Conservation (phyloP, 2,888 invertebrate genomes). For the Drosophila cyrtoloma region DNA sequence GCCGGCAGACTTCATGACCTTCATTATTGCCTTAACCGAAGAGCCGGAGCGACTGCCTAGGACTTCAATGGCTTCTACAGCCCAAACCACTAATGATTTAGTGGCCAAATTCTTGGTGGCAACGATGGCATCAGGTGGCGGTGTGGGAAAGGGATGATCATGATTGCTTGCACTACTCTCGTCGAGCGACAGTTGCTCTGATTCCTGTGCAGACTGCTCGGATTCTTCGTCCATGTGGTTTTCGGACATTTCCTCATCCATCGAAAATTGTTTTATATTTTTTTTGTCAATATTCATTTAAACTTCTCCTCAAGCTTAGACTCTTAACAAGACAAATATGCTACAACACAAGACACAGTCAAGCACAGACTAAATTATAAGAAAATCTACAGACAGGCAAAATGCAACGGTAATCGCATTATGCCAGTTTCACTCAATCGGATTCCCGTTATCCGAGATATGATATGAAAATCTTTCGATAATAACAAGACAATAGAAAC, state of each 20-base stretch:
- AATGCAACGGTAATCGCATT: constrained; percentile 29
- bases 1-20: constrained; percentile 23
- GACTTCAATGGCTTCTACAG: constrained; percentile 5
- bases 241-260: neutral
- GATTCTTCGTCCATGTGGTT: neutral
- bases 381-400: neutral
- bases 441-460: neutral
- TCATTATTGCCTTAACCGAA: constrained; percentile 31
- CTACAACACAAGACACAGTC: neutral
- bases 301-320: neutral
- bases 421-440: neutral
- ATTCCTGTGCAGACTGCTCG: neutral
- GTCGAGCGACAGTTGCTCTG: neutral
- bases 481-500: neutral
- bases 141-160: constrained; percentile 14
- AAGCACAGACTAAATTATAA: neutral
- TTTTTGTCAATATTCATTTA: neutral
- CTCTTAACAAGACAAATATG: neutral
- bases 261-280: neutral
- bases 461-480: neutral
- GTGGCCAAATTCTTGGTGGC: neutral
- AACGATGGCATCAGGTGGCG: constrained; percentile 9
- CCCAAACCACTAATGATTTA: neutral
- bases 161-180: neutral
- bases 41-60: constrained; percentile 36